Percentiles rank a stretch among this genome's conserved stretches.
These are phyloP conservation scores for Cinclus mexicanus DNA, from an alignment of 2,113 vertebrate genomes.

Conservation along the genomic window DNA sequence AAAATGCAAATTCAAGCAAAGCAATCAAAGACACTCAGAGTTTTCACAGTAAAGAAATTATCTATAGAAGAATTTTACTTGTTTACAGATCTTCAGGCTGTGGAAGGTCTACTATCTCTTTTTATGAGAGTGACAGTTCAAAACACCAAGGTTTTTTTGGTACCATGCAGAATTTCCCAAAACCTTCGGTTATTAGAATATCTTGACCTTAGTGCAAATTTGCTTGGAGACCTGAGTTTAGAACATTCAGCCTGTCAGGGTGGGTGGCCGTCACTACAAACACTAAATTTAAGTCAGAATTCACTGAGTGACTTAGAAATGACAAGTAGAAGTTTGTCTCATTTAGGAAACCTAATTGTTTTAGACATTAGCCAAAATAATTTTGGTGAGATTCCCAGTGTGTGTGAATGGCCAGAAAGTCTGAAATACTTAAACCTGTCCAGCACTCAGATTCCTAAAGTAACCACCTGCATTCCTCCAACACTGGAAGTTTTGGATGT, in stretches of 20 bases:
- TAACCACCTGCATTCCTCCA: conserved; percentile 76
- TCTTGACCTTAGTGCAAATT: conserved; percentile 80
- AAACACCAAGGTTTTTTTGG: conserved; percentile 75
- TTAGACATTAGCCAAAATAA: conserved; percentile 82
- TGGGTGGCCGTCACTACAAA: conserved; percentile 55
- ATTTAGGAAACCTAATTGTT: conserved; percentile 70
- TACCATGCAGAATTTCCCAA: conserved; percentile 70
- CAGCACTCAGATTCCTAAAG: conserved; percentile 63
- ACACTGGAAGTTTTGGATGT: conserved; percentile 83
- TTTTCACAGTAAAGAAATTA: conserved; percentile 21
- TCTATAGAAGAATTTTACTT: conserved; percentile 26
- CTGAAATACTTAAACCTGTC: conserved; percentile 85
- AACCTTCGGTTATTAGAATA: conserved; percentile 68
- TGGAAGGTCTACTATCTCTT: neutral
- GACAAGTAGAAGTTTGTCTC: conserved; percentile 52
- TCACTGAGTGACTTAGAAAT: conserved; percentile 65
- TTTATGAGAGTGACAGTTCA: conserved; percentile 33
- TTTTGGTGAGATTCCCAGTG: conserved; percentile 75
- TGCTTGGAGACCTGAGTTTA: conserved; percentile 74
- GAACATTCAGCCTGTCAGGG: conserved; percentile 63
- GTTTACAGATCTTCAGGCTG: conserved; percentile 52
- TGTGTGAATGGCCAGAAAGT: conserved; percentile 73
- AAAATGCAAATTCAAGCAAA: neutral
- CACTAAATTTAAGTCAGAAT: conserved; percentile 81
- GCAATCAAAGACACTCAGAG: neutral